Base-by-base conservation (phyloP, 2,797 vertebrate species). In the Rhinatrema bivittatum region DNA sequence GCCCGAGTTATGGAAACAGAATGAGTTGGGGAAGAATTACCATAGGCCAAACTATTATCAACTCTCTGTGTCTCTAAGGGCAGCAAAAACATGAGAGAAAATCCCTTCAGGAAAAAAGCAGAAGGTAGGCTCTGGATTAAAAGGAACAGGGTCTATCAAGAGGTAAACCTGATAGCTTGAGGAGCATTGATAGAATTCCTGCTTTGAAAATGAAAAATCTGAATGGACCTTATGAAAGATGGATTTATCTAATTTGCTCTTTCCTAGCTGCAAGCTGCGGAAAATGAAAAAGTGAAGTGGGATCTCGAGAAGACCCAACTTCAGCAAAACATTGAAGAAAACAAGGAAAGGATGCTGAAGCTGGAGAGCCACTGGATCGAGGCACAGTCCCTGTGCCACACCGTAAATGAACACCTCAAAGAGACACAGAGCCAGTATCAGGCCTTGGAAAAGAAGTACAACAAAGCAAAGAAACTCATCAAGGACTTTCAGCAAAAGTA, bases 401-500 rank as follows among this genome's bases (percentile, higher is more conserved):
- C 91, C 0, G 93, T 98, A 59, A 99, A 99, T 3, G 94, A 96
- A 25, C 95, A 99, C 70, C 87, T 99, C 60, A 98, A 98, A 73
- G 96, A 99, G 66, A 95, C 94, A 0, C 96, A 99, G 64, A 91
- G 81, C 29, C 95, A 99, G 66, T 96, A 98, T 64, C 93, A 98
- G 72, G 60, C 89, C 41, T 76, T 99, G 70, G 96, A 99, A 70
- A 99, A 98, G 81, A 99, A 99, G 58, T 99, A 99, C 61, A 99
- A 97, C 82, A 99, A 98, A 70, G 95, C 96, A 51, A 99, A 99
- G 81, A 99, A 99, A 50, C 60, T 98, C 66, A 98, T 98, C 75
- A 99, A 98, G 70, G 95, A 99, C 70, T 99, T 94, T 72, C 95
- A 99, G 62, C 93, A 96, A 79, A 99, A 97, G 96, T 99, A 76